Evolutionary conservation across 2,113 vertebrate genomes (phyloP), one percentile per base, ranked within the genome.

Genomic region (Apodemus sylvaticus): DNA sequence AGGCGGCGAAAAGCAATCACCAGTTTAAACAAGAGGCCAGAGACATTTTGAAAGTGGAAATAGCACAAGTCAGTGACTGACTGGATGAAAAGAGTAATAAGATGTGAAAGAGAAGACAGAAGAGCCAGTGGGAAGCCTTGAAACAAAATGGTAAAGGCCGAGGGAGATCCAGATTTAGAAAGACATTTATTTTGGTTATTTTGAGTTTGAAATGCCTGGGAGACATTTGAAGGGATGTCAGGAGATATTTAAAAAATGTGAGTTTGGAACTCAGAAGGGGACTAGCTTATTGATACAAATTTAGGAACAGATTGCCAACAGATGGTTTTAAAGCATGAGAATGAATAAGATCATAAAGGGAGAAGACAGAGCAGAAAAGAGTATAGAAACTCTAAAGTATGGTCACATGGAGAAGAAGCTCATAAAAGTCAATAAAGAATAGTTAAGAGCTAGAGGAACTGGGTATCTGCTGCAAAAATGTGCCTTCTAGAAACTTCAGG

Each of bases 191-290:
- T 97, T 94, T 91, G 77, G 58, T 95, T 60, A 89, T 76, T 74
- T 94, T 95, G 87, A 78, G 19, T 88, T 88, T 96, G 45, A 96
- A 93, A 89, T 93, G 64, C 81, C 74, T 95, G 34, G 22, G 64
- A 93, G 55, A 93, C 42, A 42, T 83, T 90, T 10, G 66, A 55
- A 78, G 39, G 86, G 55, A 96, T 88, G 86, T 90, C 71, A 91
- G 88, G 77, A 76, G 94, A 76, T 94, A 93, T 91, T 95, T 93
- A 91, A 94, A 94, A 95, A 76, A 36, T 91, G 48, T 93, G 58
- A 93, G 62, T 97, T 86, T 93, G 83, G 83, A 89, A 51, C 77
- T 94, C 83, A 91, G 87, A 77, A 94, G 93, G 60, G 26, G 87
- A 86, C 70, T 93, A 93, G 39, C 71, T 73, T 93, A 62, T 86